Evolutionary conservation across 2,888 invertebrate species (phyloP).

Genomic region (Pseudococcus viburni): DNA sequence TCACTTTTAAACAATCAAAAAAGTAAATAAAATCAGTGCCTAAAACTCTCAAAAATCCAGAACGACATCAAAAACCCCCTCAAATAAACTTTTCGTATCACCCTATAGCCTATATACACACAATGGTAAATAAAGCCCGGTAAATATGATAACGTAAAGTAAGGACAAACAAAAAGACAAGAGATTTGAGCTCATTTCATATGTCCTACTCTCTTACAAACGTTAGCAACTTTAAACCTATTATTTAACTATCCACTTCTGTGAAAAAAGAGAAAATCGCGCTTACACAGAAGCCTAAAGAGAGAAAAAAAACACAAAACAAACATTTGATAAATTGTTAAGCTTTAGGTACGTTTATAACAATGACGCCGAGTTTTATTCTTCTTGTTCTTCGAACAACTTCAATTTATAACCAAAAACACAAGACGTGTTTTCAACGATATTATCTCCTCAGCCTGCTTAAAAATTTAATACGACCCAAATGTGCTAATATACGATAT

Average conservation of each 20-base stretch:
- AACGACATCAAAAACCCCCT: neutral
- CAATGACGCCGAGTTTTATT: neutral
- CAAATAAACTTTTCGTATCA: neutral
- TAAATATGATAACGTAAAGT: neutral
- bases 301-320: neutral
- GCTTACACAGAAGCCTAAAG: neutral
- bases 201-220: neutral
- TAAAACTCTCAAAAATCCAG: no score
- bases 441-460: neutral
- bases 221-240: conserved; percentile 4
- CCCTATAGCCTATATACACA: neutral
- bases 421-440: neutral
- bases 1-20: no score
- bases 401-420: neutral
- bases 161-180: neutral
- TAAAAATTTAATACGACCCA: neutral
- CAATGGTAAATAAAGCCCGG: neutral
- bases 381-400: neutral
- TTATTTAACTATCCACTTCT: neutral
- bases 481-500: conserved; percentile 1
- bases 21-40: no score
- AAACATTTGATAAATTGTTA: conserved; percentile 26
- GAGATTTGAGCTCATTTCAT: neutral
- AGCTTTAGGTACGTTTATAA: neutral
- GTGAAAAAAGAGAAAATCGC: neutral